Evolutionary conservation across 2,797 vertebrate genomes (phyloP), one percentile per base, ranked within the genome.

Genomic region (Aulostomus chinensis): DNA sequence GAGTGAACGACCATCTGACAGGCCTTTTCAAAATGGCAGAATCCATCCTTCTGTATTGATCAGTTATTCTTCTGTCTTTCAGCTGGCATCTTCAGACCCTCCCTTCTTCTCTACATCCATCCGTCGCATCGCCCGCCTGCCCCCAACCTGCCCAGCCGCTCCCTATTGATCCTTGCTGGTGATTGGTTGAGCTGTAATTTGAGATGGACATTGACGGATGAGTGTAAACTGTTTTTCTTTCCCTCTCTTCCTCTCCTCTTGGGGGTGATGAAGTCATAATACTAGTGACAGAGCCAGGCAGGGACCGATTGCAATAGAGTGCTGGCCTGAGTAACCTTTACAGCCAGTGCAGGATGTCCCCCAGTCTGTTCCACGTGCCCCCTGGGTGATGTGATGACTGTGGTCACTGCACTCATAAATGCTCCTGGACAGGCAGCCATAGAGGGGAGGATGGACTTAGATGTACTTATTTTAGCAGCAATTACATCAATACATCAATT

Each of bases 141-240:
- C 76, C 73, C 65, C 79, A 78, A 89, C 83, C 81, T 86, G 73
- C 83, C 83, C 83, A 87, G 86, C 76, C 77, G 88, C 90, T 93
- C 80, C 76, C 78, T 92, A 94, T 93, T 91, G 95, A 96, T 94
- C 92, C 88, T 76, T 70, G 45, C 68, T 36, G 46, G 87, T 94
- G 94, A 94, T 94, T 92, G 88, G 92, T 94, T 79, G 93, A 84
- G 89, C 81, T 71, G 80, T 88, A 88, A 93, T 92, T 85, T 86
- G 85, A 91, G 91, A 88, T 71, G 72, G 94, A 94, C 93, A 83
- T 83, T 94, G 94, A 95, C 83, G 80, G 92, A 96, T 94, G 92
- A 78, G 61, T 76, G 76, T 70, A 73, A 87, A 85, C 81, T 84
- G 85, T 87, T 92, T 90, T 89, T 79, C 84, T 89, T 91, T 92